These are phyloP conservation scores for Pao palembangensis DNA, from an alignment of 2,113 vertebrate genomes.

Conservation along the genomic window DNA sequence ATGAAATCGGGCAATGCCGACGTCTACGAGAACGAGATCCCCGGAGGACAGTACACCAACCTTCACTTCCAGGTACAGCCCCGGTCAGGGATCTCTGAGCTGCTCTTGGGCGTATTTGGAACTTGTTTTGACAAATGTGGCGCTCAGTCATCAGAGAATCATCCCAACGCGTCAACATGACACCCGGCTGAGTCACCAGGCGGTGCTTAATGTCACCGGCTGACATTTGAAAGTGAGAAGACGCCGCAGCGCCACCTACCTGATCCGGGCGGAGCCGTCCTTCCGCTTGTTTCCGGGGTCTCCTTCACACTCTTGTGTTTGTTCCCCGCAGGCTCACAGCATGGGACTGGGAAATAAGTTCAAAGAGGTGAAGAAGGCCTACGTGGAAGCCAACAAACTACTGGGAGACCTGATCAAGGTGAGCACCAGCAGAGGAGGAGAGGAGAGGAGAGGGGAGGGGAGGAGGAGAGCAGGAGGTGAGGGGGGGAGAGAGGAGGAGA, in stretches of 20 bases:
- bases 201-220: too few species aligned
- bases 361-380: slow-evolving; percentile 95
- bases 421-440: slow-evolving; percentile 26
- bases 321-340: slow-evolving; percentile 88
- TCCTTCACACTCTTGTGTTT: slow-evolving; percentile 7
- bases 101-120: too few species aligned
- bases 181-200: too few species aligned
- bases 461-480: not conserved
- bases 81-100: too few species aligned
- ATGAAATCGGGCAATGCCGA: slow-evolving; percentile 98
- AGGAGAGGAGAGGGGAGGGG: not conserved
- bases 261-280: too few species aligned
- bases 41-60: slow-evolving; percentile 97
- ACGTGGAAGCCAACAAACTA: slow-evolving; percentile 89
- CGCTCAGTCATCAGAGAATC: too few species aligned
- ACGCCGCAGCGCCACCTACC: too few species aligned
- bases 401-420: slow-evolving; percentile 98
- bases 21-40: slow-evolving; percentile 98
- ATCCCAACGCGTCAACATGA: too few species aligned
- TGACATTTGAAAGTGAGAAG: too few species aligned
- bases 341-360: slow-evolving; percentile 98
- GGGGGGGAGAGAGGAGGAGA: not conserved
- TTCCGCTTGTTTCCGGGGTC: not conserved
- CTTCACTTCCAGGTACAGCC: slow-evolving; percentile 86
- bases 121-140: too few species aligned